These are phyloP conservation scores for Amaurobius ferox DNA, from an alignment of 2,888 invertebrate genomes.

Conservation along the genomic window DNA sequence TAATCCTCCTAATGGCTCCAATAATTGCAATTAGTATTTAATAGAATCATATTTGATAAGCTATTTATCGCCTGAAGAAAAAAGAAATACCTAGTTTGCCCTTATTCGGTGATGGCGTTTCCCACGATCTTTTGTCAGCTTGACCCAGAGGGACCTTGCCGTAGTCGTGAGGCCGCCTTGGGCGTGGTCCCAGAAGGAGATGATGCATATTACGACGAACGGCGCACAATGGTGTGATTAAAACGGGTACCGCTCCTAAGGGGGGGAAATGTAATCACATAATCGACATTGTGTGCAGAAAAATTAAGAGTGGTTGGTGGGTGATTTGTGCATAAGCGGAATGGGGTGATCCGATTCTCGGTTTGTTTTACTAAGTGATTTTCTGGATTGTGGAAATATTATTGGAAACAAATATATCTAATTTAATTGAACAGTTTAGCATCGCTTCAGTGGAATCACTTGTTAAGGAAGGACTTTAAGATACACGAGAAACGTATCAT, in stretches of 20 bases:
- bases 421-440: too few relatives aligned
- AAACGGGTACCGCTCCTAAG: neutral
- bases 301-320: neutral
- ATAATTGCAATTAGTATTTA: too few relatives aligned
- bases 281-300: neutral
- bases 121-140: conserved; percentile 20
- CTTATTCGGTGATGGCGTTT: neutral
- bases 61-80: neutral
- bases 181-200: neutral
- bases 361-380: neutral
- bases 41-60: too few relatives aligned
- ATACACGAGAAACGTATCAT: too few relatives aligned
- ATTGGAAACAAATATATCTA: too few relatives aligned
- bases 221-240: conserved; percentile 13
- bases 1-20: too few relatives aligned
- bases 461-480: too few relatives aligned
- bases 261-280: conserved; percentile 4
- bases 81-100: neutral
- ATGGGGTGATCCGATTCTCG: neutral
- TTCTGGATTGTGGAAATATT: neutral
- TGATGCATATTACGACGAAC: conserved; percentile 25
- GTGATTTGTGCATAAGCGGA: neutral
- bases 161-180: neutral
- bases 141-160: conserved; percentile 27
- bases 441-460: too few relatives aligned